Evolutionary conservation across 2,797 vertebrate species (phyloP), one percentile per base, ranked within the genome.

Genomic region (Mastacembelus armatus): DNA sequence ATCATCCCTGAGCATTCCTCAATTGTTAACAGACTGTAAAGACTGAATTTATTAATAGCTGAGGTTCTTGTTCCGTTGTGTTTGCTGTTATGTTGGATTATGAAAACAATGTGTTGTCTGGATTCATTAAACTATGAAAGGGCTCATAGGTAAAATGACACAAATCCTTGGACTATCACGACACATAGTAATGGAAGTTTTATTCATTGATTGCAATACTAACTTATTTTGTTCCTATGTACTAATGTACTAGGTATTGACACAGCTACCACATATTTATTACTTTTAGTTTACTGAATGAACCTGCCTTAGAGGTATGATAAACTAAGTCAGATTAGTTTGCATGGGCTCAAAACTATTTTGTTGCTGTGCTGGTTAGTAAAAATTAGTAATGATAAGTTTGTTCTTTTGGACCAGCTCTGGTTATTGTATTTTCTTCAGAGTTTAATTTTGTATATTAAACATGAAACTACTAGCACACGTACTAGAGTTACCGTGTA

Each of bases 391-490:
- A 32, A 66, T 54, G 30, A 83, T 59, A 66, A 68, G 76, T 88
- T 87, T 88, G 89, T 89, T 93, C 88, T 89, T 90, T 88, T 83
- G 88, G 85, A 92, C 89, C 88, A 91, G 78, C 54, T 74, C 65
- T 87, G 79, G 84, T 90, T 82, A 79, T 66, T 85, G 67, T 81
- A 66, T 83, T 88, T 85, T 67, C 56, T 72, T 80, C 83, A 78
- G 80, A 77, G 36, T 62, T 80, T 70, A 77, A 71, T 85, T 87
- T 88, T 87, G 27, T 88, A 85, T 80, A 80, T 71, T 71, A 58
- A 74, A 44, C 29, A 27, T 57, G 52, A 78, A 70, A 16, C 16
- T 36, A 55, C 18, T 10, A 58, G 30, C 48, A 33, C n/a, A 59
- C 63, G 29, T 64, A 52, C 19, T 66, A 48, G 4, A 52, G 60